Conservation (phyloP, 2,113 vertebrate genomes). For the Galeopterus variegatus region DNA sequence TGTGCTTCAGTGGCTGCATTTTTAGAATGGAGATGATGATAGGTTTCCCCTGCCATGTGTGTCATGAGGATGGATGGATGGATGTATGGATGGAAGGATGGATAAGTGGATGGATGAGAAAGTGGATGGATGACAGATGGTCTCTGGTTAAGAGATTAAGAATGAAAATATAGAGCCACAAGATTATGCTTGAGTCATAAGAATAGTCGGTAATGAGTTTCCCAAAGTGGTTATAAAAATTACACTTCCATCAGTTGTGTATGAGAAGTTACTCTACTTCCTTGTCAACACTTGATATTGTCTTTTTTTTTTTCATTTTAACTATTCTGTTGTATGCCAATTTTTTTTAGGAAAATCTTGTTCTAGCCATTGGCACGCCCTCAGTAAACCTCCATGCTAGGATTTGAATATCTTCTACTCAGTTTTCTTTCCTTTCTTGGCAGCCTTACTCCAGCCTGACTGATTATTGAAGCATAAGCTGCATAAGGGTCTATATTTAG, state of each 20-base stretch:
- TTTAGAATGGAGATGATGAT: not conserved
- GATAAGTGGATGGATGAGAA: no score
- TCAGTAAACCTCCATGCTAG: not conserved
- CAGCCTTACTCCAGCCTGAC: not conserved
- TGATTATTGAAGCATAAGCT: not conserved
- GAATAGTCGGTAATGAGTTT: not conserved
- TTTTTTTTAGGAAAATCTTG: not conserved
- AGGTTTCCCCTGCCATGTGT: no score
- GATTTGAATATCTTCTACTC: not conserved
- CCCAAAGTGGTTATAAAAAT: slow-evolving; percentile 25
- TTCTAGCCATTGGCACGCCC: not conserved
- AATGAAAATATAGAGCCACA: not conserved
- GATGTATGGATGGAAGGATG: no score
- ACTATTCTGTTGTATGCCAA: not conserved
- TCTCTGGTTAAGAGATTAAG: not conserved
- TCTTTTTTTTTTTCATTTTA: not conserved
- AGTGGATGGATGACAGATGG: no score
- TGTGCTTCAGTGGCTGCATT: not conserved
- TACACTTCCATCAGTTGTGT: not conserved
- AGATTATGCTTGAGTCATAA: not conserved
- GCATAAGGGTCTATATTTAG: not conserved
- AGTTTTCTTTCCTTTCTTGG: not conserved
- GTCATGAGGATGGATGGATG: not conserved
- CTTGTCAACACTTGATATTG: slow-evolving; percentile 1
- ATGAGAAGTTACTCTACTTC: not conserved